Conservation (phyloP, 2,797 vertebrate species). For the Pseudopleuronectes americanus region DNA sequence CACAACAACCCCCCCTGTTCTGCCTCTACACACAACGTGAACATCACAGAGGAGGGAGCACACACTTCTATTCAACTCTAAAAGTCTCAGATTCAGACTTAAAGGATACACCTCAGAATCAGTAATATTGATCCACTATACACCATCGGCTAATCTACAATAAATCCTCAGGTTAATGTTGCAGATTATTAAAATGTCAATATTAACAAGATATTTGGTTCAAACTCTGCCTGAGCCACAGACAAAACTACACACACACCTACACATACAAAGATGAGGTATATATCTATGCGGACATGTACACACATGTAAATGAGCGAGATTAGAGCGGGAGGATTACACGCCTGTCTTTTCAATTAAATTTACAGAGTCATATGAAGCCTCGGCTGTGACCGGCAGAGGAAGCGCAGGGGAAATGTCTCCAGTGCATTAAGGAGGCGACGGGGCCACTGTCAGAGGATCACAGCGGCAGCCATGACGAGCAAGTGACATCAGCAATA, state of each 20-base stretch:
- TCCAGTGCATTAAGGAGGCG: conserved; percentile 18
- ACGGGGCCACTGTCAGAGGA: conserved; percentile 24
- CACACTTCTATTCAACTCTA: too few relatives aligned
- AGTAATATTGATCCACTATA: background rate
- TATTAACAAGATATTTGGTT: background rate
- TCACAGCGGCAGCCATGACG: conserved; percentile 42
- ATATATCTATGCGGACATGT: conserved; percentile 1
- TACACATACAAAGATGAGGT: background rate
- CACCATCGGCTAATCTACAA: background rate
- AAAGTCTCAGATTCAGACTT: too few relatives aligned
- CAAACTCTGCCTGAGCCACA: background rate
- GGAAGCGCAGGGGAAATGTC: conserved; percentile 39
- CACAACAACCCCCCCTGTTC: too few relatives aligned
- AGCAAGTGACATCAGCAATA: conserved; percentile 65
- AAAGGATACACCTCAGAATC: background rate
- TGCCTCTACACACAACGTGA: background rate
- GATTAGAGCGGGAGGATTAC: conserved; percentile 55
- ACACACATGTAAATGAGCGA: conserved; percentile 38
- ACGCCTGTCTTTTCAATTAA: conserved; percentile 55
- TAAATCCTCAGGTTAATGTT: background rate
- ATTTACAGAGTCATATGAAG: conserved; percentile 24
- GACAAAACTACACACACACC: background rate
- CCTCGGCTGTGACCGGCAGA: conserved; percentile 14
- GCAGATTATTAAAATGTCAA: background rate
- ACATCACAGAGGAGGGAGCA: background rate